Base-by-base conservation (phyloP, 2,797 vertebrate species). In the Oreortyx pictus region DNA sequence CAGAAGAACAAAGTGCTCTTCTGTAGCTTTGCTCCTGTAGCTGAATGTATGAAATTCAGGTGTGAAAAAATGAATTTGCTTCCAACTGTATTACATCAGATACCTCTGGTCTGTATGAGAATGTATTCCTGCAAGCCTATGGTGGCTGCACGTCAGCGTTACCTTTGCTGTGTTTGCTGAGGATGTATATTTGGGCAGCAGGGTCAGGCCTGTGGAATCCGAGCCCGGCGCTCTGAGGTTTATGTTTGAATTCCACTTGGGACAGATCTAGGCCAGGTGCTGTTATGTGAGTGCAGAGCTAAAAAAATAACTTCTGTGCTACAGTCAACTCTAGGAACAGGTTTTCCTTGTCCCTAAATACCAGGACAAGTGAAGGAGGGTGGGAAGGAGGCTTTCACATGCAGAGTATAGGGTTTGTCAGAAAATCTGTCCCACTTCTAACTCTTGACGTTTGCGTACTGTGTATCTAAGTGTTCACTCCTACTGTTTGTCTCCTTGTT, bases 181-280 rank as follows among this genome's bases (percentile, higher is more conserved):
- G 46, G 81, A 35, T 44, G 13, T 56, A 31, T 86, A 50, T 87
- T 78, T 94, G 90, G 79, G 67, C 73, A 81, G 47, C 60, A 64
- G 50, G 47, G 59, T 60, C 88, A 78, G 66, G 27, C 66, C 70
- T 82, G 37, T 82, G 89, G 70, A 83, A 90, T 91, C 78, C 50
- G 49, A 92, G 67, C 74, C 2, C 0, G 6, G 8, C 0, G 0
- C 54, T 74, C 18, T 6, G 75, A 56, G 57, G 47, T 89, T 94
- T 92, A 20, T 93, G 72, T 88, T 86, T 88, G 59, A 93, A 71
- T 94, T 96, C 90, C 65, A 5, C 1, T 24, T 60, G 25, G 13
- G 5, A 50, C 2, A 90, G 84, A 81, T 93, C 61, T 66, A 82
- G 75, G 65, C 86, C 86, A 87, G 86, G 84, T 95, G 79, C 75